Evolutionary conservation across 92 coral and sea anemone species (phyloP).

Genomic region (Pocillopora meandrina): DNA sequence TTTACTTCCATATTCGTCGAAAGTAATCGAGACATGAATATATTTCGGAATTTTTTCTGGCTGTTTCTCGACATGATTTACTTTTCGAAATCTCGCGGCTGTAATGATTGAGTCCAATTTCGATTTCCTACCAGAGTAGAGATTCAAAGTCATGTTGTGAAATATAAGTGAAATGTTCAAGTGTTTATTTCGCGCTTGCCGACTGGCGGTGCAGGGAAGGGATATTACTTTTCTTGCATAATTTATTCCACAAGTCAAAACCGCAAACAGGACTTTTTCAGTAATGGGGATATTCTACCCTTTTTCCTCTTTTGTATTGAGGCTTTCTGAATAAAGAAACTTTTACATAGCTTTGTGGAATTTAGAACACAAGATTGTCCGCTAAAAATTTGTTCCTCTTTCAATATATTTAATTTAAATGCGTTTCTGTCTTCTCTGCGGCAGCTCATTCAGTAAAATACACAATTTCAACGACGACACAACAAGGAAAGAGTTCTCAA

Average conservation of each 20-base stretch:
- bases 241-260: background rate
- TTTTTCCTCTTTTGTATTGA: background rate
- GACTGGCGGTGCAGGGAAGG: conserved; percentile 7
- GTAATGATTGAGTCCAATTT: background rate
- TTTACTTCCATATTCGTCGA: too few relatives aligned
- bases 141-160: background rate
- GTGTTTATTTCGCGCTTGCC: background rate
- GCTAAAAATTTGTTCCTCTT: background rate
- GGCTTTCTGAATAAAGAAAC: background rate
- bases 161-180: background rate
- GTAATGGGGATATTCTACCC: background rate
- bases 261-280: conserved; percentile 22
- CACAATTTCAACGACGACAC: background rate
- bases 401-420: background rate
- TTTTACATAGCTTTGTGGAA: background rate
- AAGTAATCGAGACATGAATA: too few relatives aligned
- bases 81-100: background rate
- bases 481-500: background rate
- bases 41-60: too few relatives aligned
- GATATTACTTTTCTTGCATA: conserved; percentile 10
- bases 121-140: background rate
- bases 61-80: too few relatives aligned
- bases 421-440: conserved; percentile 1
- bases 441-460: background rate
- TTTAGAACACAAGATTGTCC: background rate